These are phyloP conservation scores for Amblyjoppa fuscipennis DNA, from an alignment of 2,888 invertebrate genomes.

Conservation along the genomic window DNA sequence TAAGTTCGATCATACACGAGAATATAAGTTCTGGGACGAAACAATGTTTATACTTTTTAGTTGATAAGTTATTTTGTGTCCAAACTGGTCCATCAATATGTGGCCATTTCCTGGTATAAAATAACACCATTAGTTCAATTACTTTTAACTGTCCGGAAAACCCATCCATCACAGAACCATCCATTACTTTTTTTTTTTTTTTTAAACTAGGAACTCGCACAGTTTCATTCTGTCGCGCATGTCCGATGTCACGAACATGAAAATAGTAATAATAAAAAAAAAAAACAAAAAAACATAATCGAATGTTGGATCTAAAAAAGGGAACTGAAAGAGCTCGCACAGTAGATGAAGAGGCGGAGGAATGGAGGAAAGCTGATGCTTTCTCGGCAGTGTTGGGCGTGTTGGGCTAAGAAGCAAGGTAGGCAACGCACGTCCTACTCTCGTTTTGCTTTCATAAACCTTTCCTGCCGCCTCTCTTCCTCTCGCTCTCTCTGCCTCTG, in stretches of 20 bases:
- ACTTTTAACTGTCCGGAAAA: neutral
- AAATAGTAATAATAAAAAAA: conserved; percentile 52
- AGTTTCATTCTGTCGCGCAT: neutral
- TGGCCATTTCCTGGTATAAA: neutral
- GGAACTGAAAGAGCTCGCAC: conserved; percentile 70
- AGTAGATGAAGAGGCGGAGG: conserved; percentile 40
- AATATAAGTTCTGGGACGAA: too few relatives aligned
- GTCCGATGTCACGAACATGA: neutral
- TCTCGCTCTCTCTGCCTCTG: conserved; percentile 58
- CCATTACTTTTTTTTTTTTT: neutral
- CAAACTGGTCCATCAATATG: too few relatives aligned
- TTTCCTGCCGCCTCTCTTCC: conserved; percentile 70
- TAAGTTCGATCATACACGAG: too few relatives aligned
- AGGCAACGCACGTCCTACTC: conserved; percentile 79
- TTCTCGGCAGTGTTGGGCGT: conserved; percentile 50
- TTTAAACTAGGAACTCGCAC: neutral
- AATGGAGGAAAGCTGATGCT: conserved; percentile 60
- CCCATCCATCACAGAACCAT: neutral
- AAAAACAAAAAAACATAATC: conserved; percentile 59
- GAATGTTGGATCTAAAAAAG: neutral
- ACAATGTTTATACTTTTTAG: too few relatives aligned
- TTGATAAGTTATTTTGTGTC: too few relatives aligned
- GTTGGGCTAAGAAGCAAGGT: conserved; percentile 70
- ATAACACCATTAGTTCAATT: neutral
- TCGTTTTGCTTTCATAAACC: conserved; percentile 81